Evolutionary conservation across 2,888 invertebrate genomes (phyloP), one percentile per base, ranked within the genome.

Genomic region (Netelia virgata): DNA sequence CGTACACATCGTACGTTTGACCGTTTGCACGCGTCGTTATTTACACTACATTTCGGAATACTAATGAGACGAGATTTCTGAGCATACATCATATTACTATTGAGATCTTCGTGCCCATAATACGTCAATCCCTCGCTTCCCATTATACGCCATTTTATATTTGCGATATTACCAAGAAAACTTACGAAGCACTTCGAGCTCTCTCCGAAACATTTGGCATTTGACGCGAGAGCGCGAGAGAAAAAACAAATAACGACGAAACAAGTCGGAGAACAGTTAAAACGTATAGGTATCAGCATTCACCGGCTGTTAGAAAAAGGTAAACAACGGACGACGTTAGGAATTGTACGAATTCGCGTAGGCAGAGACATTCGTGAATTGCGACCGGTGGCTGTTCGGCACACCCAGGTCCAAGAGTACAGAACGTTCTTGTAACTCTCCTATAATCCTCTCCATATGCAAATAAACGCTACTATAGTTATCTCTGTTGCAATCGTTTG

Each of bases 21-120:
- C 85, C 77, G 66, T 75, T 66, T 69, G 55, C 74, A 74, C 61
- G 57, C 64, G 53, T 82, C 75, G 28, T 82, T 86, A 85, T 87
- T 86, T 83, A 79, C 84, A 83, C 77, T 84, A 80, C 75, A 75
- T 80, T 86, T 83, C 78, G 61, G 86, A 78, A 87, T 88, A 86
- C 82, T 86, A 78, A 88, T 87, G 87, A 86, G 84, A 83, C 72
- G 20, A 36, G 20, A 69, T 78, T 85, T 70, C 69, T 18, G 18
- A 43, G 72, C 47, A 74, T 57, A 16, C 50, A 41, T 23, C 5
- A 57, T 20, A 69, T 41, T 9, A 68, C n/a, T 36, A 59, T 77
- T 36, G 43, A 36, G 63, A 53, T 50, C 53, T 69, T 11, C 43
- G 20, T 28, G 36, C 23, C 41, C 23, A 28, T 18, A 50, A 63